Base-by-base conservation (phyloP, 2,888 invertebrate genomes). In the Cataglyphis albicans region DNA sequence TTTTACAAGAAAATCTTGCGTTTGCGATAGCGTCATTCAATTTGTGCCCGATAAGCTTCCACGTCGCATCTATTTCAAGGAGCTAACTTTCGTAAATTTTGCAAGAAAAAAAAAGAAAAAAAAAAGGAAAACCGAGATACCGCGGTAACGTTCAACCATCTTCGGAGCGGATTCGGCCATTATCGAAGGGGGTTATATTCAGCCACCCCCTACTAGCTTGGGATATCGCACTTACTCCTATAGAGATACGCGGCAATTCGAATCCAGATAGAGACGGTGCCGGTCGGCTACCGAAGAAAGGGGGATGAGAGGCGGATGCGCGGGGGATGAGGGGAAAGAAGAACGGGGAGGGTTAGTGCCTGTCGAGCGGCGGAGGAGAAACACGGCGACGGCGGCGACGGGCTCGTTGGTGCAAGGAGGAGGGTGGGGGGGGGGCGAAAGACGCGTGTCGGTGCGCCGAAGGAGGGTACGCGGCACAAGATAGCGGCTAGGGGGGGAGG, bases 211-310 rank as follows among this genome's bases (percentile, higher is more conserved):
- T 67, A n/a, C 57, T 18, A 52, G 61, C 82, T 84, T 73, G 82
- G 25, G 68, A 32, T 81, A 88, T 86, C 83, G 72, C 57, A 61
- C 65, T 86, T 76, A 73, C 75, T 81, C 63, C 44, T 25, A 25
- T 76, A 55, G 78, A 84, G 85, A 87, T 87, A 87, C 83, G 85
- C 82, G 87, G 87, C 87, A 87, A 89, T 91, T 90, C 87, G 86
- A 88, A 48, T 87, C 67, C 83, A 74, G 84, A 84, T 83, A 78
- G 83, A 83, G 48, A 85, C 52, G 81, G 59, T 63, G 68, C 87
- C 90, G 89, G 81, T 67, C 68, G 75, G 65, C 81, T 29, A 74
- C 44, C 41, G 29, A 21, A 44, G 55, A 29, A 61, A 82, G 78
- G 59, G 59, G 25, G 57, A 59, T 21, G 55, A 29, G 38, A 57